Evolutionary conservation across 2,888 invertebrate genomes (phyloP), one percentile per base, ranked within the genome.

Genomic region (Rhodophaea formosa): DNA sequence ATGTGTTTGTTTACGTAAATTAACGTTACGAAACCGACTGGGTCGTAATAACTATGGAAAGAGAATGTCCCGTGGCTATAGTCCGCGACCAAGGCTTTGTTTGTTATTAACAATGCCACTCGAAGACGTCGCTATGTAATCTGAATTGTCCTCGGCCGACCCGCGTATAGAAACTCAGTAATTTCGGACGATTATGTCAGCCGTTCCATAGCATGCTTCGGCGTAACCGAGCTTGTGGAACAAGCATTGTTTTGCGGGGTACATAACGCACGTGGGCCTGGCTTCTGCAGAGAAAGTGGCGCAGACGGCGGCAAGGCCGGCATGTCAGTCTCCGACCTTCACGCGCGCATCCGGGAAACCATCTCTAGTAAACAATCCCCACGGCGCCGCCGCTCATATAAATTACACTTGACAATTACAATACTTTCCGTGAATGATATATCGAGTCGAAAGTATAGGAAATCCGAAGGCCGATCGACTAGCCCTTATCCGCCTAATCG

Each of bases 251-350:
- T 80, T 80, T 17, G 35, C 72, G 62, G 66, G 69, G 74, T 71
- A 81, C 80, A 79, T 80, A 82, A 82, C 79, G 73, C 84, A 84
- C 83, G 86, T 87, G 86, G 85, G 84, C 75, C 76, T 70, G 71
- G 68, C 68, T 35, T 73, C 73, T 77, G 75, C 74, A 79, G 88
- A 84, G 90, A 90, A 89, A 90, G 90, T 89, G 75, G 86, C 82
- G 85, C 88, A 86, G 82, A 85, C 83, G 76, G 66, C 80, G 86
- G 86, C 89, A 90, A 89, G 90, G 89, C 84, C 88, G 86, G 80
- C 79, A 74, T 71, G 77, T 73, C 71, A 75, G 75, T 79, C 74
- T 78, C 69, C 84, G 87, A 87, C 88, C 89, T 89, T 88, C 84
- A 76, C 69, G 69, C 66, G 65, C 71, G 73, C 76, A 86, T 89